Percentiles rank a stretch among this genome's conserved stretches.
Conservation (phyloP, 2,888 invertebrate species). For the Athalia cordata region DNA sequence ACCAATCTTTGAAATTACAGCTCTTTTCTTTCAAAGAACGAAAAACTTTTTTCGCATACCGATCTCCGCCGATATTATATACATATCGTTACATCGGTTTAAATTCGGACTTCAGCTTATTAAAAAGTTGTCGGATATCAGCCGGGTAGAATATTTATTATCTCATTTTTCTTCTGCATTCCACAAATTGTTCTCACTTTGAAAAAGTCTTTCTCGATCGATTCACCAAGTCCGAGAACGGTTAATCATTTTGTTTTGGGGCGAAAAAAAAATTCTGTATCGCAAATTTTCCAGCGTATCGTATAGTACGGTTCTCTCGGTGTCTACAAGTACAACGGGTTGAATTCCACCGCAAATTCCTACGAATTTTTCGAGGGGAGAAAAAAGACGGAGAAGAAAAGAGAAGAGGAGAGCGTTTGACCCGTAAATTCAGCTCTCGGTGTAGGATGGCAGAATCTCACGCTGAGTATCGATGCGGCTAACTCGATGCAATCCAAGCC, state of each 20-base stretch:
- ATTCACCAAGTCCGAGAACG: background rate
- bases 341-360: background rate
- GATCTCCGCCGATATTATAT: too few relatives aligned
- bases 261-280: background rate
- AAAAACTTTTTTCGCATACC: too few relatives aligned
- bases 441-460: slow-evolving; percentile 63
- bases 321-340: background rate
- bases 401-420: background rate
- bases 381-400: background rate
- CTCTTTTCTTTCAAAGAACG: too few relatives aligned
- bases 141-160: background rate
- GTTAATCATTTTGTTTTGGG: background rate
- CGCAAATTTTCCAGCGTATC: background rate
- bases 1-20: background rate
- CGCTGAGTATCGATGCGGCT: slow-evolving; percentile 68
- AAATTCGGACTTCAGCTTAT: background rate
- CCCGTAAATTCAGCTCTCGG: slow-evolving; percentile 46
- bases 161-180: background rate
- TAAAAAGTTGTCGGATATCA: background rate
- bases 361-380: background rate
- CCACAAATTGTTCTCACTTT: background rate
- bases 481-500: slow-evolving; percentile 71
- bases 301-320: background rate
- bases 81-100: background rate
- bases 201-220: too few relatives aligned